These are phyloP conservation scores for Leptoclinus maculatus DNA, from an alignment of 2,797 vertebrate genomes.

Conservation along the genomic window DNA sequence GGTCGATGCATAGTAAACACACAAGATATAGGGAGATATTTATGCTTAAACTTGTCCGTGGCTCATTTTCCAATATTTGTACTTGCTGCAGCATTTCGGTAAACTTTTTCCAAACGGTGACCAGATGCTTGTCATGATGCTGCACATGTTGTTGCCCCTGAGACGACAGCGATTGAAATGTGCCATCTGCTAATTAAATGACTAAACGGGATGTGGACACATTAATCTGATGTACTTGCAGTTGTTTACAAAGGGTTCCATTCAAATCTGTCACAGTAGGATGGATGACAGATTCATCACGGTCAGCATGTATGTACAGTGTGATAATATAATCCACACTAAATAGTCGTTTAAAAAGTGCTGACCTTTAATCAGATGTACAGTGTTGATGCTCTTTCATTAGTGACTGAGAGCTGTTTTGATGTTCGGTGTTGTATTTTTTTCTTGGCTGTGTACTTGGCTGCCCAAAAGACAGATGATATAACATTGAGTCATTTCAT, in stretches of 20 bases:
- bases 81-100: conserved; percentile 4
- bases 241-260: conserved; percentile 43
- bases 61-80: conserved; percentile 32
- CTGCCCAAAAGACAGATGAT: not conserved
- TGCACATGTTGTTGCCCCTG: conserved; percentile 33
- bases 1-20: conserved; percentile 52
- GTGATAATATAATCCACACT: not conserved
- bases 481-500: not conserved
- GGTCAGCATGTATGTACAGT: not conserved
- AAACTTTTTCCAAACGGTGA: conserved; percentile 32
- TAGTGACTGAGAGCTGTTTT: not conserved
- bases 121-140: conserved; percentile 44
- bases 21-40: conserved; percentile 23
- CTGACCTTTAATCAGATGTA: not conserved
- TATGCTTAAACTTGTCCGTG: conserved; percentile 38
- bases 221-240: conserved; percentile 33
- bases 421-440: not conserved
- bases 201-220: conserved; percentile 25
- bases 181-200: conserved; percentile 58
- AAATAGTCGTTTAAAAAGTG: not conserved
- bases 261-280: conserved; percentile 25
- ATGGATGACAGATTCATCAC: conserved; percentile 9
- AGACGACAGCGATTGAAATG: conserved; percentile 37
- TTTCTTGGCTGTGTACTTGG: not conserved
- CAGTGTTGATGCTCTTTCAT: not conserved